These are phyloP conservation scores for Alethe castanea DNA, from an alignment of 2,113 vertebrate species.

Conservation along the genomic window DNA sequence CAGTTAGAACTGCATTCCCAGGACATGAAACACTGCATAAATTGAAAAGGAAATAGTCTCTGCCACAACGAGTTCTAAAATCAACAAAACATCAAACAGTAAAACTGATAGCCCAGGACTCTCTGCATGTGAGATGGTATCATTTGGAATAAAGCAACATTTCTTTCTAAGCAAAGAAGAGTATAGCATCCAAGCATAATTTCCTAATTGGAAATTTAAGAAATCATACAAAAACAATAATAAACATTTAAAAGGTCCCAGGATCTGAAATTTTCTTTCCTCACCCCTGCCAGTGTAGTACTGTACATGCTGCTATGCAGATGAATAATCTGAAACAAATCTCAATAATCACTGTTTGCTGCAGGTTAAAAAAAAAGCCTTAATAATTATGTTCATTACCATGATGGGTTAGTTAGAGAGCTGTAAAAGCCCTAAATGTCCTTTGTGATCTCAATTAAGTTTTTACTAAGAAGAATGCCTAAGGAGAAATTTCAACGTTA, in stretches of 20 bases:
- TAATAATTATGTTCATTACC: conserved; percentile 4
- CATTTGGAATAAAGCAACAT: background rate
- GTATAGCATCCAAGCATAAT: background rate
- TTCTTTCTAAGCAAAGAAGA: background rate
- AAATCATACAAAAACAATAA: background rate
- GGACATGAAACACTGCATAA: background rate
- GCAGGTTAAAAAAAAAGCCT: background rate
- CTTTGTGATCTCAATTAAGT: background rate
- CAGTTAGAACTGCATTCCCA: background rate
- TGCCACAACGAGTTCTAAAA: background rate
- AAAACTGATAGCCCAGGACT: background rate
- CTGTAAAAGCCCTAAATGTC: background rate
- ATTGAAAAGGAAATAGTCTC: background rate
- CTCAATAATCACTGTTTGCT: background rate
- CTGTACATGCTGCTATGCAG: background rate
- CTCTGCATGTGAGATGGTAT: background rate
- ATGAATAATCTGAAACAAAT: background rate
- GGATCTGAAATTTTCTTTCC: background rate
- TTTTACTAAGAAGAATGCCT: background rate
- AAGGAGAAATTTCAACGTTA: background rate
- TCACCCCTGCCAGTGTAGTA: background rate
- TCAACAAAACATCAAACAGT: background rate
- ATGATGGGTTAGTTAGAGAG: background rate
- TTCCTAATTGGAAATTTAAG: background rate
- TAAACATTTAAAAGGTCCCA: background rate